Conservation (phyloP, 1,140 invertebrate genomes). For the Rhopalosiphum padi region DNA sequence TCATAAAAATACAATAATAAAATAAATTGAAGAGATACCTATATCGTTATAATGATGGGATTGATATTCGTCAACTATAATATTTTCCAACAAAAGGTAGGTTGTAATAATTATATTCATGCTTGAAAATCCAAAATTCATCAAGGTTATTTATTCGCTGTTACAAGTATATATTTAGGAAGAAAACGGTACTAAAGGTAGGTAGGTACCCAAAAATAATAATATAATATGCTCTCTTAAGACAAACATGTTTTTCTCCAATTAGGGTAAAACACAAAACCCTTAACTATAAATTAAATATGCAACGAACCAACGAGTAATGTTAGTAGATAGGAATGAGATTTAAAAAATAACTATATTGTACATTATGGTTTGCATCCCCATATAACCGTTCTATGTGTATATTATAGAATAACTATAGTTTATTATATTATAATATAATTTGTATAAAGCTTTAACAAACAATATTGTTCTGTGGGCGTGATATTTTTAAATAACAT, state of each 20-base stretch:
- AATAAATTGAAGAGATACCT: neutral
- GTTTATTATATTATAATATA: neutral
- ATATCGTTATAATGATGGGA: neutral
- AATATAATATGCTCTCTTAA: neutral
- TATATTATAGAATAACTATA: neutral
- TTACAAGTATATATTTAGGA: neutral
- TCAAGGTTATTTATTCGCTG: neutral
- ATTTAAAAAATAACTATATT: neutral
- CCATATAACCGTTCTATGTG: neutral
- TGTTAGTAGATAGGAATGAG: neutral
- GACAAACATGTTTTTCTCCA: neutral
- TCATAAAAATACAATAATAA: neutral
- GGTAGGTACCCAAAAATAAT: neutral
- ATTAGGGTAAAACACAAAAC: neutral
- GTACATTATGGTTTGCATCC: neutral
- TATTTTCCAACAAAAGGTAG: neutral
- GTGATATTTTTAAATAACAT: neutral
- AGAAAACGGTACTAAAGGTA: neutral
- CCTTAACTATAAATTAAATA: neutral
- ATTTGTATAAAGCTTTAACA: too few relatives aligned
- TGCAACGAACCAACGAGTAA: neutral
- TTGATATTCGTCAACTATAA: neutral
- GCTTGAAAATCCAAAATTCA: neutral
- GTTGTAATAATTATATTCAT: neutral
- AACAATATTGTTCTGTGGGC: neutral